Conservation (phyloP, 2,888 invertebrate genomes). For the Physocephala rufipes region DNA sequence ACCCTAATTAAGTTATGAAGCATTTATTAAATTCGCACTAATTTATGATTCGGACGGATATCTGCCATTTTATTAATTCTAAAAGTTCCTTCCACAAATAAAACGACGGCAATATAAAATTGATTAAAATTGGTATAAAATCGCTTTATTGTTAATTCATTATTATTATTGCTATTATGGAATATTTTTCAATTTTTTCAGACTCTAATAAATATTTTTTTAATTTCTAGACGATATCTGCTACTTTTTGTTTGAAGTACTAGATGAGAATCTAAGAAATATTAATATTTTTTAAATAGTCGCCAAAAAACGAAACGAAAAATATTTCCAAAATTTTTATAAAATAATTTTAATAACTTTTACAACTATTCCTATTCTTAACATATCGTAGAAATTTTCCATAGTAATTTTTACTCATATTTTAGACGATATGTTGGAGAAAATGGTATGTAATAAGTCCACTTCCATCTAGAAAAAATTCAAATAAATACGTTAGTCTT, state of each 20-base stretch:
- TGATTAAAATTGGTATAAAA: constrained; percentile 63
- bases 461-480: constrained; percentile 69
- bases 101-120: constrained; percentile 59
- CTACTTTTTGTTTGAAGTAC: too few species aligned
- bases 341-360: too few species aligned
- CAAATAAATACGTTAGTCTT: constrained; percentile 4
- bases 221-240: too few species aligned
- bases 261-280: too few species aligned
- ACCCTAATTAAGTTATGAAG: constrained; percentile 9
- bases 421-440: constrained; percentile 71
- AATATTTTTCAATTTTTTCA: too few species aligned
- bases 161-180: too few species aligned
- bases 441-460: constrained; percentile 76
- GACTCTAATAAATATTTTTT: too few species aligned
- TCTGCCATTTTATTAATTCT: not conserved
- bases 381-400: too few species aligned
- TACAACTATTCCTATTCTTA: too few species aligned
- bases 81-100: constrained; percentile 38
- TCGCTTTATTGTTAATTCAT: constrained; percentile 58
- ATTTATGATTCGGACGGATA: not conserved
- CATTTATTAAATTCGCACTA: not conserved
- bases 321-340: too few species aligned
- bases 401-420: constrained; percentile 21
- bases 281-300: too few species aligned
- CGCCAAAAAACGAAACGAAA: too few species aligned